phyloP scores from a whole-genome alignment of 2,113 vertebrate species.

The Hassar affinis region DNA sequence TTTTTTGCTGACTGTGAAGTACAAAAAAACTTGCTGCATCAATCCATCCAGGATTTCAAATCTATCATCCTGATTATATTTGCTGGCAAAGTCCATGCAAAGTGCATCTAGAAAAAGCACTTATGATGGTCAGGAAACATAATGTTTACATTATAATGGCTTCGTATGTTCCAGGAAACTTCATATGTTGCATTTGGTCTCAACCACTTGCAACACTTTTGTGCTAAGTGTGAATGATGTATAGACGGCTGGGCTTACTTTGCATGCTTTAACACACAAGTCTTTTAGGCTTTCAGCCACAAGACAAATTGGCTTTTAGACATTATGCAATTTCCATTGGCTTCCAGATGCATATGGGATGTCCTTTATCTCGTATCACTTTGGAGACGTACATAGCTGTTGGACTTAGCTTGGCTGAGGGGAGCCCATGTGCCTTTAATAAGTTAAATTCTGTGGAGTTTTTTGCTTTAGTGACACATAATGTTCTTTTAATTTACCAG shows the following conservation, averaged over 20 bases:
- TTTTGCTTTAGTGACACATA: slow-evolving; percentile 7
- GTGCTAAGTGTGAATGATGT: background rate
- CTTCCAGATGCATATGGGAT: background rate
- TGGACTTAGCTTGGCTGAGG: background rate
- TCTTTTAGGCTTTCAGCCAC: background rate
- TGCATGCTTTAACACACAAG: background rate
- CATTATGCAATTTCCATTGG: background rate
- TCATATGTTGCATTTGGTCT: background rate
- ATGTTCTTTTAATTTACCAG: slow-evolving; percentile 3
- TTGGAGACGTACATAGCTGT: background rate
- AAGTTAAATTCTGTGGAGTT: no score
- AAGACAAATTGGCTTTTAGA: background rate
- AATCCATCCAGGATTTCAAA: background rate
- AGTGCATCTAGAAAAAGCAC: background rate
- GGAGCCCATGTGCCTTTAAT: slow-evolving; percentile 5
- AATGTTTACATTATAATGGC: background rate
- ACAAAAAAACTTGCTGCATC: no score
- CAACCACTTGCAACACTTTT: background rate
- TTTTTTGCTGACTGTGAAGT: background rate
- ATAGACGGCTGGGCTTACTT: background rate
- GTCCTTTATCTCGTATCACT: background rate
- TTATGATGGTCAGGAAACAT: background rate
- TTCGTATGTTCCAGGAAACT: background rate
- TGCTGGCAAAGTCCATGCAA: background rate
- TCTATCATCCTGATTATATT: background rate